Percentiles rank a stretch among this genome's conserved stretches.
These are phyloP conservation scores for Panopea generosa DNA, from an alignment of 2,888 invertebrate genomes.

Conservation along the genomic window DNA sequence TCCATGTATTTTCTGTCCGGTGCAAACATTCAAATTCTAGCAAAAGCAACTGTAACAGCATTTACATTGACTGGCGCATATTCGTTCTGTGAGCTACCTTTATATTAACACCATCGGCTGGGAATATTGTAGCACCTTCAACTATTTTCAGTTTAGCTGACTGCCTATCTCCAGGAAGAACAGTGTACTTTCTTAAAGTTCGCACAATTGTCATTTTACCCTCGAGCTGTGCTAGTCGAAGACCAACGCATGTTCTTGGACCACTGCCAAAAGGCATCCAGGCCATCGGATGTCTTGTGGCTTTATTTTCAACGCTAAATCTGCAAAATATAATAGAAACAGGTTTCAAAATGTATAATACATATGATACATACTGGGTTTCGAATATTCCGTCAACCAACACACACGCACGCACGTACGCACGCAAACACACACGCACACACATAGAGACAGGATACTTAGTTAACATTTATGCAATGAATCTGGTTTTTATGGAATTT, in stretches of 20 bases:
- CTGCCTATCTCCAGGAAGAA: conserved; percentile 68
- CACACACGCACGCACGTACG: too few relatives aligned
- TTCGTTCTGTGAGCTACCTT: background rate
- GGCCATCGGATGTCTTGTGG: conserved; percentile 74
- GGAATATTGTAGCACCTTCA: conserved; percentile 80
- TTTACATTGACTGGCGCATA: too few relatives aligned
- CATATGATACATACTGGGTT: too few relatives aligned
- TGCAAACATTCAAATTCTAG: too few relatives aligned
- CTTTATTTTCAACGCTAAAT: conserved; percentile 72
- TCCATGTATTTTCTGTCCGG: too few relatives aligned
- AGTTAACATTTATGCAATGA: too few relatives aligned
- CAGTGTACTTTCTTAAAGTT: conserved; percentile 72
- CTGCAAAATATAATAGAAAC: conserved; percentile 62
- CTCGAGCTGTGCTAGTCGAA: conserved; percentile 80
- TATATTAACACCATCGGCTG: conserved; percentile 72
- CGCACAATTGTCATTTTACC: conserved; percentile 78
- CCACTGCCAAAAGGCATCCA: conserved; percentile 83
- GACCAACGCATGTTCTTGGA: conserved; percentile 80
- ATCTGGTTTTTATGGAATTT: too few relatives aligned
- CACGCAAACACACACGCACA: too few relatives aligned
- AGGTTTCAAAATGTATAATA: too few relatives aligned
- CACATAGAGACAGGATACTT: too few relatives aligned
- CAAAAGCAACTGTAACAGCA: too few relatives aligned
- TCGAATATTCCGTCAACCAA: too few relatives aligned
- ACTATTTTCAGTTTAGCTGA: conserved; percentile 70